phyloP scores from a whole-genome alignment of 2,797 vertebrate genomes.

The Falco columbarius region DNA sequence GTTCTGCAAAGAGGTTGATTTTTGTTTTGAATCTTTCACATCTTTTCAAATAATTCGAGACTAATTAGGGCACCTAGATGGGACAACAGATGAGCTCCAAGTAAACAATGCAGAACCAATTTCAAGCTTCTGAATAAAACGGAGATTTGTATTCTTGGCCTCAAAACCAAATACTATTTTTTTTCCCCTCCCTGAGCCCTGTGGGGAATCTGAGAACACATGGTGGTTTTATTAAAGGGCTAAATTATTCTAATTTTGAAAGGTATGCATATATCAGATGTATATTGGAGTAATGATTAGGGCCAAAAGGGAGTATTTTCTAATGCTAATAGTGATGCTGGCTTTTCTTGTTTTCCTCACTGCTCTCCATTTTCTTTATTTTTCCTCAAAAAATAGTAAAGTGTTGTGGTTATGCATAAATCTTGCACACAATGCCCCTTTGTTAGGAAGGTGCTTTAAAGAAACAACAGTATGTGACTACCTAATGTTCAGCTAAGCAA shows the following conservation, averaged over 20 bases:
- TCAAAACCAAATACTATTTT: not conserved
- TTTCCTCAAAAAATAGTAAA: not conserved
- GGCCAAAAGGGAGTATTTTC: not conserved
- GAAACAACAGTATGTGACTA: not conserved
- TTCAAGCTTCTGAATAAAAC: not conserved
- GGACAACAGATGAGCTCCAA: not conserved
- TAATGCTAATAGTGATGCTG: not conserved
- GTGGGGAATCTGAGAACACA: not conserved
- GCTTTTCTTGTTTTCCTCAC: not conserved
- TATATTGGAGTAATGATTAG: not conserved
- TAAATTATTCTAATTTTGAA: not conserved
- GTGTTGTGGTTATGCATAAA: not conserved
- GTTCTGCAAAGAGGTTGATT: not conserved
- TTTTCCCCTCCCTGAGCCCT: not conserved
- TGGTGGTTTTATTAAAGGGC: not conserved
- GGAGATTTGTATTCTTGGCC: not conserved
- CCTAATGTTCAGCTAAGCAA: not conserved
- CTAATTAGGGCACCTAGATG: not conserved
- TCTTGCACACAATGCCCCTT: not conserved
- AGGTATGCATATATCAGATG: not conserved
- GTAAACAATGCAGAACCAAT: not conserved
- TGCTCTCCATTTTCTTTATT: not conserved
- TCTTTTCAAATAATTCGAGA: not conserved
- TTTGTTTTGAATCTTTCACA: not conserved
- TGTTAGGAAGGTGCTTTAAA: not conserved